phyloP scores from a whole-genome alignment of 2,888 invertebrate species.

The Nephrotoma guestfalica region DNA sequence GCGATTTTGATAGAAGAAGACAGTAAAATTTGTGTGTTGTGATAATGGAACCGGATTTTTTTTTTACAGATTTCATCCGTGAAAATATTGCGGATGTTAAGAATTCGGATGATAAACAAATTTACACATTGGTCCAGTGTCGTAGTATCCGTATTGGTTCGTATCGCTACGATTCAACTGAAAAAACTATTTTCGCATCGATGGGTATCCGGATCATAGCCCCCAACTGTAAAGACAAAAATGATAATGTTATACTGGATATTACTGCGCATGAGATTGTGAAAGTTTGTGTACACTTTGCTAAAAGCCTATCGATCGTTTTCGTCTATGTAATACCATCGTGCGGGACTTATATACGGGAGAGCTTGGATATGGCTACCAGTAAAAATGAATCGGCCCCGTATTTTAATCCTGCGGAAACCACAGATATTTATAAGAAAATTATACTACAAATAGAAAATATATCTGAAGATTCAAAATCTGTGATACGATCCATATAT shows the following conservation, averaged over 20 bases:
- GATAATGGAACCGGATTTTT: neutral
- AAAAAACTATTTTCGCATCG: conserved; percentile 49
- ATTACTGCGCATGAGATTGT: conserved; percentile 56
- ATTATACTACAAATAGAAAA: conserved; percentile 61
- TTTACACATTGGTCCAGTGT: conserved; percentile 47
- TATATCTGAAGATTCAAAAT: conserved; percentile 49
- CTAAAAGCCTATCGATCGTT: conserved; percentile 58
- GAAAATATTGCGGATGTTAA: conserved; percentile 34
- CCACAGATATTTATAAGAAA: conserved; percentile 52
- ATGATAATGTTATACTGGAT: conserved; percentile 43
- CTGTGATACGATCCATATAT: conserved; percentile 49
- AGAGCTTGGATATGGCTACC: conserved; percentile 48
- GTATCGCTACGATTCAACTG: conserved; percentile 60
- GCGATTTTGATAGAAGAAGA: neutral
- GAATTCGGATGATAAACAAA: conserved; percentile 30
- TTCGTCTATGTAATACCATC: conserved; percentile 61
- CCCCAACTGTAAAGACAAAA: conserved; percentile 38
- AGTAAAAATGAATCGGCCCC: conserved; percentile 19
- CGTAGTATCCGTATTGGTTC: conserved; percentile 74
- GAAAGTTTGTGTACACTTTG: conserved; percentile 63
- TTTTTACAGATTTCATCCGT: conserved; percentile 37
- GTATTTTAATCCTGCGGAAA: conserved; percentile 45
- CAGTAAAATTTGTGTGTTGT: neutral
- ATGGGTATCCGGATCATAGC: conserved; percentile 46
- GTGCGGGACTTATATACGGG: conserved; percentile 54